Conservation (phyloP, 2,797 vertebrate species). For the Enoplosus armatus region DNA sequence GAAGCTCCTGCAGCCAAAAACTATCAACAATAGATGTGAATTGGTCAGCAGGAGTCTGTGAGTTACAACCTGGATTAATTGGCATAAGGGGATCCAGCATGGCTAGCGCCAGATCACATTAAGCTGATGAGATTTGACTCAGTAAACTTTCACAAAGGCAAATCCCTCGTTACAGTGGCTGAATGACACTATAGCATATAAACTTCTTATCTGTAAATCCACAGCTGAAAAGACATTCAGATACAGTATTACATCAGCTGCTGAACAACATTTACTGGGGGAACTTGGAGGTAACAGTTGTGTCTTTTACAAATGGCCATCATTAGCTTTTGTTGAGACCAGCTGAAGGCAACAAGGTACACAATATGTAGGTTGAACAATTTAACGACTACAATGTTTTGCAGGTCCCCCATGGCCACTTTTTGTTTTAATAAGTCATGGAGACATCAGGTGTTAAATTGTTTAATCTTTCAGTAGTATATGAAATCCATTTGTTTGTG, state of each 20-base stretch:
- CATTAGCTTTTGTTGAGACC: constrained; percentile 19
- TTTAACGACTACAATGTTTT: constrained; percentile 56
- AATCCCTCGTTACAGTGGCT: constrained; percentile 77
- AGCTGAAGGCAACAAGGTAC: constrained; percentile 45
- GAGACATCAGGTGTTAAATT: constrained; percentile 83
- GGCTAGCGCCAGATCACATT: constrained; percentile 90
- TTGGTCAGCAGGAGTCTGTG: constrained; percentile 95
- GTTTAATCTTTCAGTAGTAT: constrained; percentile 84
- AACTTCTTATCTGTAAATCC: constrained; percentile 51
- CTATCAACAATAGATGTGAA: constrained; percentile 94
- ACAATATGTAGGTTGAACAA: constrained; percentile 61
- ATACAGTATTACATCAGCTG: constrained; percentile 14
- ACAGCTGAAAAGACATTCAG: constrained; percentile 25
- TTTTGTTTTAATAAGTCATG: constrained; percentile 78
- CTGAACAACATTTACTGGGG: constrained; percentile 18
- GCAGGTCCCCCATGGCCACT: constrained; percentile 64
- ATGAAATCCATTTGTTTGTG: constrained; percentile 89
- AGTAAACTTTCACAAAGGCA: constrained; percentile 87
- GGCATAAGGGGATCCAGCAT: constrained; percentile 90
- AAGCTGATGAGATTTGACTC: constrained; percentile 91
- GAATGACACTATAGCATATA: constrained; percentile 72
- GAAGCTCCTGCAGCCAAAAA: constrained; percentile 92
- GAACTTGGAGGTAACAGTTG: constrained; percentile 20
- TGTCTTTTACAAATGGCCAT: constrained; percentile 16
- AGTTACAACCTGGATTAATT: constrained; percentile 96